Evolutionary conservation across 2,797 vertebrate genomes (phyloP).

Genomic region (Kryptopterus vitreolus): DNA sequence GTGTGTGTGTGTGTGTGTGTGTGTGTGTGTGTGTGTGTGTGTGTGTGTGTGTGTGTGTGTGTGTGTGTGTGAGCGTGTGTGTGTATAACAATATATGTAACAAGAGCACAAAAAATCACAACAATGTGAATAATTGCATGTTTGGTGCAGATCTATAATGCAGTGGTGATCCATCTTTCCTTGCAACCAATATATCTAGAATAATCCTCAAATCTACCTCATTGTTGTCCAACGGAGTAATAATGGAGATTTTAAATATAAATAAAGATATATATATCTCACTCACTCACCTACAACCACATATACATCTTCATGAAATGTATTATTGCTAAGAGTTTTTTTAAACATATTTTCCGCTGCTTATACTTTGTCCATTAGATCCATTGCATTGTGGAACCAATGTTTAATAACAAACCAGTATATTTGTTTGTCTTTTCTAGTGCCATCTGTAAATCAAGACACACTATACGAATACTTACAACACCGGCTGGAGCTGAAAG

Average conservation of each 20-base stretch:
- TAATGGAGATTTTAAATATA: neutral
- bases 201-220: too few species aligned
- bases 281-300: neutral
- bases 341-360: neutral
- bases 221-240: neutral
- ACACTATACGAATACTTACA: conserved; percentile 3
- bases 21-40: too few species aligned
- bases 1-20: too few species aligned
- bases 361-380: too few species aligned
- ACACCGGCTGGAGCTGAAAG: neutral
- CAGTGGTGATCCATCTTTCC: neutral
- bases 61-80: too few species aligned
- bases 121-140: neutral
- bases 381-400: neutral
- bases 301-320: neutral
- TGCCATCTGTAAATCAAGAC: conserved; percentile 41
- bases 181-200: neutral
- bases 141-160: neutral
- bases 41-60: too few species aligned
- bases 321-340: neutral
- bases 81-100: too few species aligned
- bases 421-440: conserved; percentile 48
- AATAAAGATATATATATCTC: too few species aligned
- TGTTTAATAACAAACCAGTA: neutral
- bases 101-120: too few species aligned